Conservation (phyloP, 2,888 invertebrate genomes). For the Amorpha juglandis region DNA sequence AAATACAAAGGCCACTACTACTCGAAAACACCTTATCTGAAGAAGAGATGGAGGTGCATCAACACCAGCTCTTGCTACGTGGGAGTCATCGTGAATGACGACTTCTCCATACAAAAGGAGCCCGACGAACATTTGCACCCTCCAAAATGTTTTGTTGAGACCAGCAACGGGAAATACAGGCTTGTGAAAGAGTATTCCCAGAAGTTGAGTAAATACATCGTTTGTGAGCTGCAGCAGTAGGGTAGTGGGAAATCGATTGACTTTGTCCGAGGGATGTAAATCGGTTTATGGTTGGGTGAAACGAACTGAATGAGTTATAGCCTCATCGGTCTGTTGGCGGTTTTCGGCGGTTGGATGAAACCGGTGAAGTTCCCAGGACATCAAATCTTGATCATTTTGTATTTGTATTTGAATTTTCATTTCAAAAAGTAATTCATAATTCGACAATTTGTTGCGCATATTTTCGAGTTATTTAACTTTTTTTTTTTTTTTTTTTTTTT, state of each 20-base stretch:
- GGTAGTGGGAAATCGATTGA: not conserved
- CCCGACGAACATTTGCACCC: slow-evolving; percentile 52
- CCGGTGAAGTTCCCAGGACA: no score
- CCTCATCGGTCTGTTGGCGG: no score
- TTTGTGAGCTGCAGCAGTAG: slow-evolving; percentile 38
- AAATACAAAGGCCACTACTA: slow-evolving; percentile 63
- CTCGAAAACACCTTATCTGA: slow-evolving; percentile 53
- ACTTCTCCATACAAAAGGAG: slow-evolving; percentile 51
- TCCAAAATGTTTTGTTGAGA: slow-evolving; percentile 47
- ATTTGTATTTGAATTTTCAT: no score
- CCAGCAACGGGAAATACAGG: slow-evolving; percentile 48
- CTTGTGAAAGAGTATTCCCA: slow-evolving; percentile 35
- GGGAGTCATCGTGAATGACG: slow-evolving; percentile 46
- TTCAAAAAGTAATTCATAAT: no score
- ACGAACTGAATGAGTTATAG: no score
- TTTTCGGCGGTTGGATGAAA: no score
- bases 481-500: no score
- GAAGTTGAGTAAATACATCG: slow-evolving; percentile 44
- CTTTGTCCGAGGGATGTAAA: not conserved
- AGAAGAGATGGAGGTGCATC: slow-evolving; percentile 62
- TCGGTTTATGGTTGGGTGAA: no score
- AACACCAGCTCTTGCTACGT: slow-evolving; percentile 59
- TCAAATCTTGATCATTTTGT: no score
- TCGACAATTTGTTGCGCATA: no score
- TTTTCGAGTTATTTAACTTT: no score